Conservation (phyloP, 1,140 invertebrate genomes). For the Panulirus ornatus region DNA sequence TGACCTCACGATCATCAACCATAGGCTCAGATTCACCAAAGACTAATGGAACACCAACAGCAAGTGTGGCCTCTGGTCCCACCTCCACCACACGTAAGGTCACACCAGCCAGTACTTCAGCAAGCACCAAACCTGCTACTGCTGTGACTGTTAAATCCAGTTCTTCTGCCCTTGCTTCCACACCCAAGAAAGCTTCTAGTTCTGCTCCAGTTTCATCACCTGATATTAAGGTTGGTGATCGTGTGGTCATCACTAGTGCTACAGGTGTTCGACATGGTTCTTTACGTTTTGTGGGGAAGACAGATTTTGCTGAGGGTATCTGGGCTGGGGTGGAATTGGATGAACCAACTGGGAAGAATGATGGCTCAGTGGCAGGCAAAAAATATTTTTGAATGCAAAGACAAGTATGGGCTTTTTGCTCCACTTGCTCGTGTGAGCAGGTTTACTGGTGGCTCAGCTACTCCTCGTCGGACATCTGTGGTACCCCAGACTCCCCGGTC, state of each 20-base stretch:
- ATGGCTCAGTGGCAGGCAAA: constrained; percentile 92
- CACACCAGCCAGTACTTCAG: constrained; percentile 60
- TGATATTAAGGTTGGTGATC: constrained; percentile 83
- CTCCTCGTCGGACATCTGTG: constrained; percentile 82
- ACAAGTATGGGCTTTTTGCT: constrained; percentile 94
- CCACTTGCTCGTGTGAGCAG: constrained; percentile 91
- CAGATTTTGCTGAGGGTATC: constrained; percentile 93
- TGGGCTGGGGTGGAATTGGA: constrained; percentile 98
- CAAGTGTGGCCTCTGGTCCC: constrained; percentile 63
- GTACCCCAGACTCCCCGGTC: constrained; percentile 80
- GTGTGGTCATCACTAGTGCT: constrained; percentile 92
- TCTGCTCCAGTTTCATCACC: constrained; percentile 38
- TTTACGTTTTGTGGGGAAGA: constrained; percentile 89
- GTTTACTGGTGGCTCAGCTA: constrained; percentile 84
- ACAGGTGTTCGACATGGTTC: constrained; percentile 93
- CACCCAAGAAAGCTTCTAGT: constrained; percentile 51
- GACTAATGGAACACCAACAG: constrained; percentile 60
- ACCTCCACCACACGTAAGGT: constrained; percentile 64
- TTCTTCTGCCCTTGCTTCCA: constrained; percentile 53
- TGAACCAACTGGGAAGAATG: constrained; percentile 95
- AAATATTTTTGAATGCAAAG: constrained; percentile 90
- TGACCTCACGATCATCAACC: constrained; percentile 54
- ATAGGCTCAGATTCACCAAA: constrained; percentile 64
- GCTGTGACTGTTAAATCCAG: constrained; percentile 40
- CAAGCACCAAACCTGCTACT: constrained; percentile 25